Conservation (phyloP, 2,888 invertebrate genomes). For the Heliconius hortense region DNA sequence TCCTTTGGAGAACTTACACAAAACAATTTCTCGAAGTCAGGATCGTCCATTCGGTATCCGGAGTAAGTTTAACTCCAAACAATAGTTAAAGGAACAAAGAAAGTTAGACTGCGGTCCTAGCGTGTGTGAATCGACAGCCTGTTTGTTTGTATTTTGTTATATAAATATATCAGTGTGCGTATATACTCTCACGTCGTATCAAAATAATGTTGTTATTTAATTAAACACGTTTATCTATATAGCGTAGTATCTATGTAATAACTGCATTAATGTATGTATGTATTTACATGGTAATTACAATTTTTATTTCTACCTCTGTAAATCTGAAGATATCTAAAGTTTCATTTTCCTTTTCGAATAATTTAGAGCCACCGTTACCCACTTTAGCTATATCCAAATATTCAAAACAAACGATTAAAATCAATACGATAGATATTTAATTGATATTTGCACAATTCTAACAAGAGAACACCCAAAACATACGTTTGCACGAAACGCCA, state of each 20-base stretch:
- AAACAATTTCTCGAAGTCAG: constrained; percentile 74
- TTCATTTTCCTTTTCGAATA: neutral
- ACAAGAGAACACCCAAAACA: constrained; percentile 33
- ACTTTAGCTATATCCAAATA: neutral
- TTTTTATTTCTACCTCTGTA: neutral
- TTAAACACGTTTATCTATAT: neutral
- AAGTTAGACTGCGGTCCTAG: constrained; percentile 66
- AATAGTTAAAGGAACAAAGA: constrained; percentile 77
- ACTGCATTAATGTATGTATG: neutral
- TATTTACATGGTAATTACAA: neutral
- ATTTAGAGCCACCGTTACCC: too few species aligned
- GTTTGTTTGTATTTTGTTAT: constrained; percentile 52
- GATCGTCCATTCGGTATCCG: constrained; percentile 73
- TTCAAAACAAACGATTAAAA: neutral
- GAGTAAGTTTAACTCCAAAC: constrained; percentile 73
- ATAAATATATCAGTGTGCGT: constrained; percentile 19
- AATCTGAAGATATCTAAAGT: too few species aligned
- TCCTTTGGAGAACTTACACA: constrained; percentile 76
- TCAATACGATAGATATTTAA: neutral
- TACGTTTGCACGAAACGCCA: constrained; percentile 52
- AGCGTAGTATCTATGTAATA: neutral
- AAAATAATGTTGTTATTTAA: neutral
- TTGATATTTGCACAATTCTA: constrained; percentile 27
- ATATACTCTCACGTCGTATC: neutral
- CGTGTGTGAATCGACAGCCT: constrained; percentile 56